These are phyloP conservation scores for Micronycteris hirsuta DNA, from an alignment of 2,113 vertebrate species.

Conservation along the genomic window DNA sequence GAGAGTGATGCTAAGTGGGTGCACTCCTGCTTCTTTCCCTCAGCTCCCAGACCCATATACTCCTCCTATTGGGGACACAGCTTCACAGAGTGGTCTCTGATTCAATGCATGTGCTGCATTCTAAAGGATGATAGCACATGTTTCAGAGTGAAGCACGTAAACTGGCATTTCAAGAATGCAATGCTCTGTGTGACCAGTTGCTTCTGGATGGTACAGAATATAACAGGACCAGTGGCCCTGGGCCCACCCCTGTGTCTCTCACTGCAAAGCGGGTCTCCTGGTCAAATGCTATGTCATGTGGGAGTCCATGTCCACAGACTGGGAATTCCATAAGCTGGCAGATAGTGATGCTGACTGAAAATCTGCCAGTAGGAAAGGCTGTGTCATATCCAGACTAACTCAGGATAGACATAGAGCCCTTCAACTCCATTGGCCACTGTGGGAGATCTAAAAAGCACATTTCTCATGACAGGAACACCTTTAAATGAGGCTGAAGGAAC, in stretches of 20 bases:
- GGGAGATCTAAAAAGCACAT: not conserved
- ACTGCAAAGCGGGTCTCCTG: not conserved
- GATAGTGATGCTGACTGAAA: not conserved
- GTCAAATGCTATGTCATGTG: not conserved
- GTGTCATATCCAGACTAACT: not conserved
- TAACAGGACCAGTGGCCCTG: not conserved
- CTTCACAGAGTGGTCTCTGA: not conserved
- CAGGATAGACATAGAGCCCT: not conserved
- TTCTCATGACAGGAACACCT: not conserved
- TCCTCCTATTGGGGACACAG: not conserved
- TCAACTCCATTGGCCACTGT: not conserved
- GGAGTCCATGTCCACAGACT: not conserved
- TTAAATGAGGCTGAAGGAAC: not conserved
- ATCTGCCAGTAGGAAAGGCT: not conserved
- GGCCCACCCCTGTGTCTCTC: not conserved
- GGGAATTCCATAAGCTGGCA: not conserved
- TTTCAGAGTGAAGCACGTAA: not conserved
- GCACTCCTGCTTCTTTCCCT: not conserved
- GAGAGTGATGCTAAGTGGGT: not conserved
- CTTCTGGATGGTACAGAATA: not conserved
- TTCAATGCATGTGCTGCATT: not conserved
- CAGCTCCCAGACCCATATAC: not conserved
- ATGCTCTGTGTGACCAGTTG: not conserved
- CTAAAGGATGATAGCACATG: not conserved
- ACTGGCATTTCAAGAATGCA: not conserved